These are phyloP conservation scores for Botrylloides violaceus DNA, from an alignment of 23 tunicate genomes.

Conservation along the genomic window DNA sequence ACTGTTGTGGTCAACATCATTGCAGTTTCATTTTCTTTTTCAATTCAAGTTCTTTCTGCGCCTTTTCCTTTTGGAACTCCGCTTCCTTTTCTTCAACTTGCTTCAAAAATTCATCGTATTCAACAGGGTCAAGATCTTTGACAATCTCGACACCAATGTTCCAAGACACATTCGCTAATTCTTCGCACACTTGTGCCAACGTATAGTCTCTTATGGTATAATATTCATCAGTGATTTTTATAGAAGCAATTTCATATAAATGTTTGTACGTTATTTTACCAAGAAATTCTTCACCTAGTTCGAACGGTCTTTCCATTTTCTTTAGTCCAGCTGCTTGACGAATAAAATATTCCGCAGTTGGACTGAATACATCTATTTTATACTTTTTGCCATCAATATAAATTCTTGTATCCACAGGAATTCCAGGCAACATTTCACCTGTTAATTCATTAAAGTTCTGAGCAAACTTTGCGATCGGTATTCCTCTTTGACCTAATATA, in stretches of 20 bases:
- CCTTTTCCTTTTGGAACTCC: conserved; percentile 27
- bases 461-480: conserved; percentile 89
- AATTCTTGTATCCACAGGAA: conserved; percentile 56
- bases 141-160: conserved; percentile 44
- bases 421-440: conserved; percentile 51
- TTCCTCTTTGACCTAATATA: conserved; percentile 45
- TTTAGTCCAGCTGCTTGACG: conserved; percentile 83
- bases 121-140: conserved; percentile 51
- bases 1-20: too few relatives aligned
- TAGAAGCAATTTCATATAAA: conserved; percentile 78
- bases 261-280: conserved; percentile 79
- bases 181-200: conserved; percentile 53
- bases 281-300: conserved; percentile 9
- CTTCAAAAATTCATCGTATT: conserved; percentile 49
- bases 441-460: conserved; percentile 65
- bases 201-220: conserved; percentile 48
- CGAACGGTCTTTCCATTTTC: conserved; percentile 20
- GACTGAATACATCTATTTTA: conserved; percentile 48
- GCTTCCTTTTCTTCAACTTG: conserved; percentile 28
- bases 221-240: conserved; percentile 67
- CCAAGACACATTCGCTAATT: conserved; percentile 25
- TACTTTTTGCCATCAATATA: conserved; percentile 79
- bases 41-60: conserved; percentile 37
- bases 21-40: conserved; percentile 40
- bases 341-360: conserved; percentile 35